Base-by-base conservation (phyloP, 2,113 vertebrate genomes). In the Pteropus alecto region DNA sequence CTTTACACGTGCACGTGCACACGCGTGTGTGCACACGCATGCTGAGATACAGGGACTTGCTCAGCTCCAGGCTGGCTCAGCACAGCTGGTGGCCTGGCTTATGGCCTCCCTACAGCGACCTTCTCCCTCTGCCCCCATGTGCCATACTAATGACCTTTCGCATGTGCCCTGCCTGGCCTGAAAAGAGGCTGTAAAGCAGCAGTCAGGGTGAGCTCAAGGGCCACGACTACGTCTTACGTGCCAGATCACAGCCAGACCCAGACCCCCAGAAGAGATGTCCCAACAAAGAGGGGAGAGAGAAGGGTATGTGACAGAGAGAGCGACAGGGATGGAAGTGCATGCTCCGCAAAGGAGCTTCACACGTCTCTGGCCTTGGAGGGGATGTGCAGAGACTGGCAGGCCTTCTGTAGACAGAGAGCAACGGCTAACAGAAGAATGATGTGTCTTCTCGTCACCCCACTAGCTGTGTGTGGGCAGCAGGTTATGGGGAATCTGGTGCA, bases 1-100 rank as follows among this genome's bases (percentile, higher is more conserved):
- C 11, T 30, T 15, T 3, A 3, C 38, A 12, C 12, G 15, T 3
- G 7, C 61, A 22, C 11, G 3, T 0, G 6, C 5, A 35, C n/a
- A 28, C 6, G n/a, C 11, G 21, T 6, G 43, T 6, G 9, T 2
- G 35, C 28, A 22, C 5, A 15, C 3, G 16, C 63, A 6, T 24
- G 41, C 33, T 8, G 28, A 38, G 26, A 48, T 19, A 11, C 0
- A 19, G 0, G 7, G 21, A 22, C 41, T 48, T 22, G 38, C 46
- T 82, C 24, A 21, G 85, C 18, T 35, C 56, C 63, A 38, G 41
- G 43, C 14, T 26, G 63, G 26, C 19, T 8, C 33, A 58, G 10
- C 8, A 13, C 16, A 41, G 68, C 86, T 15, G 21, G 46, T 60
- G 35, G 19, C 35, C 38, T 0, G n/a, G 51, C 16, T 61, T 26